Base-by-base conservation (phyloP, 2,888 invertebrate species). In the Temnothorax rugatulus region DNA sequence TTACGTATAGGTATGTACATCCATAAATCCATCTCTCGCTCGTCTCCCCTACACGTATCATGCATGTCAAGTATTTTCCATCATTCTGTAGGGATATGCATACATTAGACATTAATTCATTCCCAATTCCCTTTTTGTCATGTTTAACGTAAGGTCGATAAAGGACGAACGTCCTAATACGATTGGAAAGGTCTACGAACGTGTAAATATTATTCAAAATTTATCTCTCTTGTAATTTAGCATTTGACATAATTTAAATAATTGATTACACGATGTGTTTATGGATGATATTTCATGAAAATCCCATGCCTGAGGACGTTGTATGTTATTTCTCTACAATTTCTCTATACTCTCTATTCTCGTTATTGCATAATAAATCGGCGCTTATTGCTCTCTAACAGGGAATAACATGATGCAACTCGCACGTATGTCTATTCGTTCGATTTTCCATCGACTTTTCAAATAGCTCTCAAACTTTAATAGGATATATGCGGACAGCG, bases 121-220 rank as follows among this genome's bases (percentile, higher is more conserved):
- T 52, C 69, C 59, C 13, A 76, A 75, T 66, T 83, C 82, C 84
- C 64, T 84, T 83, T 69, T 81, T 66, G 66, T 84, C 66, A 82
- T 66, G 73, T 59, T 81, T 87, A 86, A 88, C 68, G 38, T 71
- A 52, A 87, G 83, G 47, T 68, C 86, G 77, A 87, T 74, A 64
- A 71, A 73, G 61, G 71, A 85, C 86, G 74, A 38, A 77, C 74
- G 69, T 86, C 73, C 76, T 76, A 77, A 84, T 86, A 66, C 41
- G 50, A 90, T 90, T 90, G 90, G 89, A 90, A 90, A 90, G 91
- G 84, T 88, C 90, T 90, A 90, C 64, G 86, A 85, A 86, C 87
- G 63, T 73, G 76, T 64, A 59, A 52, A 86, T 76, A 68, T 86
- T 84, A 84, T 73, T 74, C 82, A 86, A 54, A 87, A 90, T 75